Base-by-base conservation (phyloP, 2,113 vertebrate species). In the Alaudala cheleensis region DNA sequence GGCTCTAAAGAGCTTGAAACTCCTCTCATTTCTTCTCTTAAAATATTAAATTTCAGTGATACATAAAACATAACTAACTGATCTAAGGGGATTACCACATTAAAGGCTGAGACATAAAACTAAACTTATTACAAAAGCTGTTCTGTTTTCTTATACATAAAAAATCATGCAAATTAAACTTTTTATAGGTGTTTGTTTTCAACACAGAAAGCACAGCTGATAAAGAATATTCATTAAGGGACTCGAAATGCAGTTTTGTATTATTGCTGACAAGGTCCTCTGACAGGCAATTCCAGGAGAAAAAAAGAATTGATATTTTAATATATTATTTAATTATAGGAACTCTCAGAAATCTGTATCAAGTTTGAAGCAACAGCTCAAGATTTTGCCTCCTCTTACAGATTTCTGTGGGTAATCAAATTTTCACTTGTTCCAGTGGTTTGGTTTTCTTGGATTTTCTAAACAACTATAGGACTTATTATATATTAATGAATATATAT, bases 81-180 rank as follows among this genome's bases (percentile, higher is more conserved):
- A 94, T 93, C 74, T 60, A n/a, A 94, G 56, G 72, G 69, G n/a
- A 71, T 83, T 54, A 62, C 92, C 94, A 94, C 94, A 88, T 96
- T 83, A 97, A 94, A 96, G 88, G 73, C 31, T 4, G 14, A 88
- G 76, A 92, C 85, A 73, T 57, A 77, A 92, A 93, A 49, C 79
- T 72, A 34, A 92, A 39, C 54, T 18, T 39, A 25, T 49, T 67
- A 44, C 72, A 88, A 71, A 83, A 73, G 22, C 37, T 56, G 40
- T 22, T 88, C 70, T 90, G 80, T 58, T 91, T 89, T 84, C 86
- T 93, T 83, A 34, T 92, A 15, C 88, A 83, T 94, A 86, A 95
- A 73, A 94, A 86, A 54, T 60, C 49, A 95, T 94, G 94, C 91
- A 96, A 97, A 97, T 95, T 3, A 45, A 91, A 80, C 47, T 92